These are phyloP conservation scores for Idaea biselata DNA, from an alignment of 2,888 invertebrate species.

Conservation along the genomic window DNA sequence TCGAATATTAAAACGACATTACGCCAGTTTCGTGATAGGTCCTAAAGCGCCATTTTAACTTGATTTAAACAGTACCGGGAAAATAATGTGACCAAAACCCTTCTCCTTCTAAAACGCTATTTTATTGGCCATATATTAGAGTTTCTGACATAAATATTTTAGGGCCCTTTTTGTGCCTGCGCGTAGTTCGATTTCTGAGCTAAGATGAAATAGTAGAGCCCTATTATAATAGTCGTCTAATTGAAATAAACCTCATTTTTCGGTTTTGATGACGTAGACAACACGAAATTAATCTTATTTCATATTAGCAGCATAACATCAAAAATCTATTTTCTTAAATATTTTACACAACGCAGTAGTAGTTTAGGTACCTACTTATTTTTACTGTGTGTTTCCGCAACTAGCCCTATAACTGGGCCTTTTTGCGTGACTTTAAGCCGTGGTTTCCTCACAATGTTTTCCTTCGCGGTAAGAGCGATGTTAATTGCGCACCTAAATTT, in stretches of 20 bases:
- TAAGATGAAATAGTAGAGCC: neutral
- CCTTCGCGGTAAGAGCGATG: too few species aligned
- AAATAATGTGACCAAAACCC: slow-evolving; percentile 18
- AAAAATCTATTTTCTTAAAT: too few species aligned
- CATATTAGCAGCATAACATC: too few species aligned
- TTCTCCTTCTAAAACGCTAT: slow-evolving; percentile 18
- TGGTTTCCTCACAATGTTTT: too few species aligned
- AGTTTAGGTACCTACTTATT: too few species aligned
- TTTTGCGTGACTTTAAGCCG: too few species aligned
- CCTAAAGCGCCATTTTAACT: neutral
- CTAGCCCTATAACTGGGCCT: too few species aligned
- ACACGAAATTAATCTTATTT: too few species aligned
- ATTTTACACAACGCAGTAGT: too few species aligned
- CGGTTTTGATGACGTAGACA: too few species aligned
- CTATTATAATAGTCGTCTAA: neutral
- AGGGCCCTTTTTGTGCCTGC: slow-evolving; percentile 18
- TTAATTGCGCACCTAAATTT: too few species aligned
- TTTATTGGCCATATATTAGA: slow-evolving; percentile 27
- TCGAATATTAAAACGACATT: neutral
- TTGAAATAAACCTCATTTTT: neutral
- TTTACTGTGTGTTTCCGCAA: too few species aligned
- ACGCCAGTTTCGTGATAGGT: neutral
- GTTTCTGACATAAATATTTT: slow-evolving; percentile 27
- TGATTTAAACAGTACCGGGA: slow-evolving; percentile 17
- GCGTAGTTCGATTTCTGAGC: neutral